Percentiles rank a stretch among this genome's conserved stretches.
phyloP scores from a whole-genome alignment of 2,113 vertebrate genomes.

The Seriola dumerili region DNA sequence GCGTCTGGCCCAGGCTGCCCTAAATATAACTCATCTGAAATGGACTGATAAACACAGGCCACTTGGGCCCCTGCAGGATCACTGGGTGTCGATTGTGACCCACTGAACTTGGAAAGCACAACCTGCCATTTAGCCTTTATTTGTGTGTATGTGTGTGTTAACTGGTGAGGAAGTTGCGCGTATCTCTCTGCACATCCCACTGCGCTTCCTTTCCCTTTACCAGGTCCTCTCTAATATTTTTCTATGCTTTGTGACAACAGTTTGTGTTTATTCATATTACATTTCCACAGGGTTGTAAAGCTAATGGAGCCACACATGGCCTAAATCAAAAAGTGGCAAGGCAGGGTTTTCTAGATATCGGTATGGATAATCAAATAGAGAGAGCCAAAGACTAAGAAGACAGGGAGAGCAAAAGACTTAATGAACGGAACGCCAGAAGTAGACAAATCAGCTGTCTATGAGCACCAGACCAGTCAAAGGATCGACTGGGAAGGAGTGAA shows the following conservation, averaged over 20 bases:
- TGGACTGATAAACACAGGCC: conserved; percentile 82
- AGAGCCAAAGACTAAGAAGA: neutral
- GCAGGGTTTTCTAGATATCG: neutral
- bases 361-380: neutral
- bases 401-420: too few relatives aligned
- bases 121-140: conserved; percentile 72
- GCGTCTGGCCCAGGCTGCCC: conserved; percentile 79
- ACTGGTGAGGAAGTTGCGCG: conserved; percentile 5
- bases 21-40: conserved; percentile 86
- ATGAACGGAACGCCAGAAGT: neutral
- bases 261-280: conserved; percentile 40
- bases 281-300: conserved; percentile 28
- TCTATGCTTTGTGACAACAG: conserved; percentile 33
- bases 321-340: conserved; percentile 21
- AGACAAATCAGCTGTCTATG: neutral
- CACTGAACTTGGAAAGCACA: conserved; percentile 77
- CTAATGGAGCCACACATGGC: conserved; percentile 21
- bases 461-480: neutral
- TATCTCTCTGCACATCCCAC: conserved; percentile 31
- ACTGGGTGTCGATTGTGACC: conserved; percentile 75
- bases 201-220: conserved; percentile 27
- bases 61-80: conserved; percentile 73
- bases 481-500: conserved; percentile 4
- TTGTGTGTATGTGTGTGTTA: conserved; percentile 38
- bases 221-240: conserved; percentile 6